Percentiles rank a stretch among this genome's conserved stretches.
phyloP scores from a whole-genome alignment of 2,113 vertebrate species.

The Numida meleagris region DNA sequence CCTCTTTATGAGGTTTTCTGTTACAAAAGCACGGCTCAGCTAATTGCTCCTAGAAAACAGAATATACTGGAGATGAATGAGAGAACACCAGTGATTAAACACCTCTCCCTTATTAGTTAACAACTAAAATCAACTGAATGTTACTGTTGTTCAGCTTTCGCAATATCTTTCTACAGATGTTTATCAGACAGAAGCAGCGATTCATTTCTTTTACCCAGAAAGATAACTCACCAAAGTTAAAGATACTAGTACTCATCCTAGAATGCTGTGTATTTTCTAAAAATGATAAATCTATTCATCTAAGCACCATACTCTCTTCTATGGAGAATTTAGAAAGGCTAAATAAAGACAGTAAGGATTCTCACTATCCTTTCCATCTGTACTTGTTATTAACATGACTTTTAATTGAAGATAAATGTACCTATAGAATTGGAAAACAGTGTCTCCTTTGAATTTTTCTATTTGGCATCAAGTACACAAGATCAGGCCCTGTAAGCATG shows the following conservation, averaged over 20 bases:
- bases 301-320: conserved; percentile 17
- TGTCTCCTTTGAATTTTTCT: neutral
- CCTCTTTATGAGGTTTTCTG: neutral
- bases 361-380: neutral
- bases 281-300: neutral
- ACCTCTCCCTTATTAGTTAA: neutral
- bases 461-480: neutral
- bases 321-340: neutral
- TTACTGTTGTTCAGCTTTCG: neutral
- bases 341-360: neutral
- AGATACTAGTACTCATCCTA: neutral
- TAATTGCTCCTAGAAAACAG: neutral
- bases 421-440: neutral
- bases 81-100: neutral
- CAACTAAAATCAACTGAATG: neutral
- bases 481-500: neutral
- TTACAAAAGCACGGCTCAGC: neutral
- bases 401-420: neutral
- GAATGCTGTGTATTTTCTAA: neutral
- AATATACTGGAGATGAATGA: neutral
- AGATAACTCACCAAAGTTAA: neutral
- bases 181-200: neutral
- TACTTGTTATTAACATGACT: neutral
- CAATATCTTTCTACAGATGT: neutral
- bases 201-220: neutral